These are phyloP conservation scores for Diorhabda elongata DNA, from an alignment of 1,140 invertebrate genomes.

Conservation along the genomic window DNA sequence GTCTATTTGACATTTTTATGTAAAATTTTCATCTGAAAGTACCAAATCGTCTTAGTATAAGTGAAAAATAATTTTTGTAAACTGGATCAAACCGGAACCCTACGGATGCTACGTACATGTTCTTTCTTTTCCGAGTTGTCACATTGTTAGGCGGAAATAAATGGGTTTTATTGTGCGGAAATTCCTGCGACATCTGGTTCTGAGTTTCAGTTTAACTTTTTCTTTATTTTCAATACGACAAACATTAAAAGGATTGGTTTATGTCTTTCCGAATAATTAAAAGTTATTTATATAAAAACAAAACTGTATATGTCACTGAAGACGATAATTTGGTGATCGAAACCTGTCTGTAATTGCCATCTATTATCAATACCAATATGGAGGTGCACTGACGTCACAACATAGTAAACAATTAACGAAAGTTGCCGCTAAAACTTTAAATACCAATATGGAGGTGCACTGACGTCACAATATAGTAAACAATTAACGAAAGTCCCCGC, in stretches of 20 bases:
- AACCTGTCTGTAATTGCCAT: too few relatives aligned
- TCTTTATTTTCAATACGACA: background rate
- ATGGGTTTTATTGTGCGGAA: constrained; percentile 15
- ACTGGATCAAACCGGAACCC: background rate
- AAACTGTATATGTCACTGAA: too few relatives aligned
- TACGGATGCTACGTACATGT: background rate
- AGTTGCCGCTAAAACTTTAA: too few relatives aligned
- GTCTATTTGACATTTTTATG: too few relatives aligned
- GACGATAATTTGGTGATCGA: too few relatives aligned
- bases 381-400: too few relatives aligned
- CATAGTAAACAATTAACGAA: too few relatives aligned
- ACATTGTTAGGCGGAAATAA: constrained; percentile 6
- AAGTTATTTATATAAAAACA: too few relatives aligned
- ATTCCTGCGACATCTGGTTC: constrained; percentile 3
- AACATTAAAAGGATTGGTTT: background rate
- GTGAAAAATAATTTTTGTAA: background rate
- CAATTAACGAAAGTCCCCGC: too few relatives aligned
- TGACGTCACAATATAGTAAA: too few relatives aligned
- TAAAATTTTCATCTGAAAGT: background rate
- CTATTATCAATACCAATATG: too few relatives aligned
- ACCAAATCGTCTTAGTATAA: background rate
- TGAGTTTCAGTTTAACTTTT: background rate
- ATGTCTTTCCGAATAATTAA: background rate
- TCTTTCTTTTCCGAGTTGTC: constrained; percentile 2
- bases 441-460: too few relatives aligned